phyloP scores from a whole-genome alignment of 2,113 vertebrate species.

The Indicator maculatus region DNA sequence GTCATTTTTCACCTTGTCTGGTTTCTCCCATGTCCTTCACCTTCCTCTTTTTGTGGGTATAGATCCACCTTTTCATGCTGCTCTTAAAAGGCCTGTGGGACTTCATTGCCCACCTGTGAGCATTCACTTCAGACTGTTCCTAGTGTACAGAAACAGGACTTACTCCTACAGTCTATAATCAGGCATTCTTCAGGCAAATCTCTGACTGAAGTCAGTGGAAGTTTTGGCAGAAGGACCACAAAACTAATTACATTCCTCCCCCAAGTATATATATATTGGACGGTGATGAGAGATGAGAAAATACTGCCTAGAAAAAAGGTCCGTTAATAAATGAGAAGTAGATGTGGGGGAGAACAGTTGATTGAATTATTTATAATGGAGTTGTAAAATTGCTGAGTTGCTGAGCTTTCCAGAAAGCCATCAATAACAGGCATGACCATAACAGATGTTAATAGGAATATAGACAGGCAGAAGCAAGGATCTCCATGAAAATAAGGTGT shows the following conservation, averaged over 20 bases:
- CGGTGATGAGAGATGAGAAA: constrained; percentile 33
- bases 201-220: constrained; percentile 9
- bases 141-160: background rate
- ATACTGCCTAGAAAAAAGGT: constrained; percentile 13
- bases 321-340: constrained; percentile 47
- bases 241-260: constrained; percentile 51
- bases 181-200: background rate
- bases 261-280: background rate
- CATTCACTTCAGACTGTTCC: background rate
- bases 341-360: background rate
- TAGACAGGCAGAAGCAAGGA: background rate
- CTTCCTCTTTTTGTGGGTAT: background rate
- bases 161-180: background rate
- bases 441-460: background rate
- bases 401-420: constrained; percentile 32
- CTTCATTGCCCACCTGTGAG: background rate
- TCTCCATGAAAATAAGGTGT: background rate
- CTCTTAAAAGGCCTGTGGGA: fast-evolving
- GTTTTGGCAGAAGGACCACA: background rate
- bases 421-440: background rate
- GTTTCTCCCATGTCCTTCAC: background rate
- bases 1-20: background rate
- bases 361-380: constrained; percentile 51
- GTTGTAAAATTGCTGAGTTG: constrained; percentile 43
- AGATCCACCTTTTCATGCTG: background rate